Evolutionary conservation across 2,113 vertebrate species (phyloP).

Genomic region (Blennius ocellaris): DNA sequence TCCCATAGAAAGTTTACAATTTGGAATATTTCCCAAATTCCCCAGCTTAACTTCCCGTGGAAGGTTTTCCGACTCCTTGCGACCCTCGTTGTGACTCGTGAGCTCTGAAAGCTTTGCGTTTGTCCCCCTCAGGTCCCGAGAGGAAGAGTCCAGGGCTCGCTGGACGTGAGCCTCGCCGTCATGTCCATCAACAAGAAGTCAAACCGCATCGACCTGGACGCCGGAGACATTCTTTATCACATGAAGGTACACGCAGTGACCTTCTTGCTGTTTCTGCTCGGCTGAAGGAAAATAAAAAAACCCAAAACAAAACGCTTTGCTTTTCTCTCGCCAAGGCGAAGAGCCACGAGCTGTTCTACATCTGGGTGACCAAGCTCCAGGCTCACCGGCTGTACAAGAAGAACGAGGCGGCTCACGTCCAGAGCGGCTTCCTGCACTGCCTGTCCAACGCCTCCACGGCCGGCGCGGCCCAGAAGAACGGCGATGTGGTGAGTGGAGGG

Average conservation of each 20-base stretch:
- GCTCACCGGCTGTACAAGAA: constrained; percentile 87
- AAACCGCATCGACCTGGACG: constrained; percentile 90
- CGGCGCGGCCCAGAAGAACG: constrained; percentile 70
- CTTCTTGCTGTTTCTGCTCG: background rate
- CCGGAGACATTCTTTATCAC: constrained; percentile 92
- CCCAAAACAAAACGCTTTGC: too few species aligned
- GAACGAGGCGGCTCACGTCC: constrained; percentile 72
- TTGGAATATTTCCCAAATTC: too few species aligned
- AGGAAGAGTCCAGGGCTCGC: constrained; percentile 88
- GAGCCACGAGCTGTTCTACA: constrained; percentile 89
- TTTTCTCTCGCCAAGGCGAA: constrained; percentile 84
- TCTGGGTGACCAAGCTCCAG: constrained; percentile 92
- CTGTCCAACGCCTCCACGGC: constrained; percentile 22
- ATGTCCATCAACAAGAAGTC: constrained; percentile 96
- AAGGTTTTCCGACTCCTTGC: too few species aligned
- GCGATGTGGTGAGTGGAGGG: constrained; percentile 54
- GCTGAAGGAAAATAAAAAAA: too few species aligned
- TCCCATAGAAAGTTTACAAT: too few species aligned
- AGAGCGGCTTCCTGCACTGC: constrained; percentile 62
- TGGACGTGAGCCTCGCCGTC: constrained; percentile 89
- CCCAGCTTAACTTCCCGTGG: too few species aligned
- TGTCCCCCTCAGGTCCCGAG: constrained; percentile 32
- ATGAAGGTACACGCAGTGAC: constrained; percentile 84
- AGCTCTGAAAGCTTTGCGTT: too few species aligned
- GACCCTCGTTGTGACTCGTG: too few species aligned